Percentiles rank a stretch among this genome's conserved stretches.
Conservation (phyloP, 1,140 invertebrate genomes). For the Orius laevigatus region DNA sequence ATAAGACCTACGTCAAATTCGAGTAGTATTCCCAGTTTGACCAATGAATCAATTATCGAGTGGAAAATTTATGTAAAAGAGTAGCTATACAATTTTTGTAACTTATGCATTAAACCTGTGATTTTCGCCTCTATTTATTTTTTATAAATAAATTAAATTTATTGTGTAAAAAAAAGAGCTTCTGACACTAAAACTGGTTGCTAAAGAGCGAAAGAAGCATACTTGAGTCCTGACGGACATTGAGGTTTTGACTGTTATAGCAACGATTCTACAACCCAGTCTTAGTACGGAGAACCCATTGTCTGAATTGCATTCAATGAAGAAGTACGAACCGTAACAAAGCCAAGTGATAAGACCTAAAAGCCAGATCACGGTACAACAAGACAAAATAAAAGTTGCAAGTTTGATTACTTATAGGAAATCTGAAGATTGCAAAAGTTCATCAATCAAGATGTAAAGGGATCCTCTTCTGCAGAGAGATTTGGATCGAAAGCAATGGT, state of each 20-base stretch:
- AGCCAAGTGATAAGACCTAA: conserved; percentile 74
- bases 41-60: too few species aligned
- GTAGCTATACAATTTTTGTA: too few species aligned
- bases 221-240: conserved; percentile 84
- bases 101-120: too few species aligned
- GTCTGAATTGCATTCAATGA: conserved; percentile 91
- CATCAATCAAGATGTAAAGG: conserved; percentile 85
- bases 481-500: conserved; percentile 78
- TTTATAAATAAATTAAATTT: too few species aligned
- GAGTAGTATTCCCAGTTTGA: too few species aligned
- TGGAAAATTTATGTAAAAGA: too few species aligned
- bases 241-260: conserved; percentile 76
- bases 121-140: too few species aligned
- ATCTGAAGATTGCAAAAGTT: conserved; percentile 72
- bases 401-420: conserved; percentile 58
- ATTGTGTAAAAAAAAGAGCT: too few species aligned
- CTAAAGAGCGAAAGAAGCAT: conserved; percentile 90
- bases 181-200: conserved; percentile 87
- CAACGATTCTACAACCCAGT: conserved; percentile 97
- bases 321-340: conserved; percentile 87
- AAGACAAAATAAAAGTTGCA: conserved; percentile 6
- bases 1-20: too few species aligned
- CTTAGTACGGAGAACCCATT: conserved; percentile 76
- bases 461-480: conserved; percentile 73
- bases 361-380: conserved; percentile 14